These are phyloP conservation scores for Myotis davidii DNA, from an alignment of 2,113 vertebrate species.

Conservation along the genomic window DNA sequence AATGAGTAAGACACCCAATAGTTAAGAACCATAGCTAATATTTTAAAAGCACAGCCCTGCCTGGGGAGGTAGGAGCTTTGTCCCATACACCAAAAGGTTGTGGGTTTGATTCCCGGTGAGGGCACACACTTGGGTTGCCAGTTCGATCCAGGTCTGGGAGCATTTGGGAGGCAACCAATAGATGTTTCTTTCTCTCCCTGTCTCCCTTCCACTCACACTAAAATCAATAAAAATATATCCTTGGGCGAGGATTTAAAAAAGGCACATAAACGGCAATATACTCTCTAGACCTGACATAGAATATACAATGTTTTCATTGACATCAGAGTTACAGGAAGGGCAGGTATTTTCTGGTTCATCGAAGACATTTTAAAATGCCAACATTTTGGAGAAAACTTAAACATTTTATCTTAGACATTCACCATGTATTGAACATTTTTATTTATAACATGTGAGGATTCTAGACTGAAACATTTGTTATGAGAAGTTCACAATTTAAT, in stretches of 20 bases:
- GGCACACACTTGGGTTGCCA: not conserved
- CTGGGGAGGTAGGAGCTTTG: not conserved
- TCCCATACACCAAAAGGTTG: not conserved
- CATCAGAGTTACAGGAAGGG: not conserved
- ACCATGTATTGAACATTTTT: not conserved
- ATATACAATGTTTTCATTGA: not conserved
- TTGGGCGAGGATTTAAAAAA: not conserved
- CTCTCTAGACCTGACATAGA: not conserved
- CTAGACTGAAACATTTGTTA: not conserved
- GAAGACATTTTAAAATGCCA: not conserved
- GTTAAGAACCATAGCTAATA: not conserved
- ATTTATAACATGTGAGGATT: not conserved
- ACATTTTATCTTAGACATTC: not conserved
- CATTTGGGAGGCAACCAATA: not conserved
- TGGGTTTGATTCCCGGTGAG: not conserved
- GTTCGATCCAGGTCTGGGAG: not conserved
- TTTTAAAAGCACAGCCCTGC: not conserved
- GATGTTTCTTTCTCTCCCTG: not conserved
- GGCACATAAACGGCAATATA: not conserved
- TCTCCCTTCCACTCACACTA: not conserved
- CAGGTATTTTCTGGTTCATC: not conserved
- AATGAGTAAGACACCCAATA: not conserved
- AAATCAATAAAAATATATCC: not conserved
- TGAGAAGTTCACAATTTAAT: not conserved
- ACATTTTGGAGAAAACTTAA: not conserved